phyloP scores from a whole-genome alignment of 1,140 invertebrate genomes.

The Sycobia sp. region DNA sequence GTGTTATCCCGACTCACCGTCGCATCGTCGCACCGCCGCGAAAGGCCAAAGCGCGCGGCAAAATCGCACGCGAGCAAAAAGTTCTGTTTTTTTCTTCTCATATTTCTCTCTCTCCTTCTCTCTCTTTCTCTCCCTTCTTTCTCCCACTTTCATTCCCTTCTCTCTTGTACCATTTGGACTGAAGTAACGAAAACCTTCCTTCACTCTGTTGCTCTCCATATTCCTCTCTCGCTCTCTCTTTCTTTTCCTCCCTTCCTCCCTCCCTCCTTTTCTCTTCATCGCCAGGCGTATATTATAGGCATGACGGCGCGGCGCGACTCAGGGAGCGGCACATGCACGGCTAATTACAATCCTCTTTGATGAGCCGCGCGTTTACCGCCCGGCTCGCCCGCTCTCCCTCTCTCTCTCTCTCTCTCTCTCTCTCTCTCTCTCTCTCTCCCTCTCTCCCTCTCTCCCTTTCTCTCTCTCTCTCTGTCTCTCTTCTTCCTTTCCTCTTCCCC shows the following conservation, averaged over 20 bases:
- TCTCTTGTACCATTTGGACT: too few relatives aligned
- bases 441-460: background rate
- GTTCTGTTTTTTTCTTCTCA: too few relatives aligned
- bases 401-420: too few relatives aligned
- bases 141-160: too few relatives aligned
- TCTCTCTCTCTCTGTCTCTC: background rate
- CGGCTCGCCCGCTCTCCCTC: background rate
- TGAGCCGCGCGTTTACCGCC: slow-evolving; percentile 20
- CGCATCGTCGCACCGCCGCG: background rate
- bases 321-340: slow-evolving; percentile 25
- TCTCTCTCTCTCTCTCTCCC: background rate
- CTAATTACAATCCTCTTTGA: slow-evolving; percentile 37
- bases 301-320: background rate
- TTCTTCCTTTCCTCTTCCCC: background rate
- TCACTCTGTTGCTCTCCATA: too few relatives aligned
- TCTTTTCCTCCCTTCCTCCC: slow-evolving; percentile 8
- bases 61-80: slow-evolving; percentile 22
- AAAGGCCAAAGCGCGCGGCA: slow-evolving; percentile 10
- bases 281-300: slow-evolving; percentile 10
- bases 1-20: background rate
- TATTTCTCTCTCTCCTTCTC: slow-evolving; percentile 8
- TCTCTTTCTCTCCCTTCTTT: slow-evolving; percentile 8
- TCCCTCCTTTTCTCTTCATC: background rate
- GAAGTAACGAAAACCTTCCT: too few relatives aligned
- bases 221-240: too few relatives aligned